These are phyloP conservation scores for Branchinecta lindahli DNA, from an alignment of 1,140 invertebrate species.

Conservation along the genomic window DNA sequence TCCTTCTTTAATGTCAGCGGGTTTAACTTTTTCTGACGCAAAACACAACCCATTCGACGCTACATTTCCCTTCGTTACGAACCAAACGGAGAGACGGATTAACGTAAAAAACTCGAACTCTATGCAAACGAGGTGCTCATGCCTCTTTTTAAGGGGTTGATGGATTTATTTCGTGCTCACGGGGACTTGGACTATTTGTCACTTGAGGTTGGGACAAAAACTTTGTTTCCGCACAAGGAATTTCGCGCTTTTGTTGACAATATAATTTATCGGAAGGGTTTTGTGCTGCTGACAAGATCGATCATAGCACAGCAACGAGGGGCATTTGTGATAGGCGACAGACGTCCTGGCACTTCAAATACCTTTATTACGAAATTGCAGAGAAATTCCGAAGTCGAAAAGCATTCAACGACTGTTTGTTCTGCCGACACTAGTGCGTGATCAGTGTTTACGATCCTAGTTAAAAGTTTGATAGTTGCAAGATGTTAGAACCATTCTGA, in stretches of 20 bases:
- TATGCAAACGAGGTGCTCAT: background rate
- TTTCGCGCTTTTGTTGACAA: conserved; percentile 2
- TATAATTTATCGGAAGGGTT: conserved; percentile 9
- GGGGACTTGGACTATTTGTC: conserved; percentile 2
- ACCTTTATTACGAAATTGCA: no score
- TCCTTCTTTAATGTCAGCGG: no score
- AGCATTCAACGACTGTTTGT: no score
- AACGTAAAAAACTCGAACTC: background rate
- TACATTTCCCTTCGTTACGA: background rate
- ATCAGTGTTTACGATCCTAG: no score
- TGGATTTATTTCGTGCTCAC: conserved; percentile 6
- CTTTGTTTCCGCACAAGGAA: background rate
- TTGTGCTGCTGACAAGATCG: background rate
- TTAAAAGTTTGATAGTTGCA: no score
- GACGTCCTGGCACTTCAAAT: no score
- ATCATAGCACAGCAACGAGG: background rate
- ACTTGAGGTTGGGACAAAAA: background rate
- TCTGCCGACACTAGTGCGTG: no score
- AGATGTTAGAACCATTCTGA: no score
- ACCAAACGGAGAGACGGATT: background rate
- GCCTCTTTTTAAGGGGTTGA: background rate
- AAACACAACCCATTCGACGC: background rate
- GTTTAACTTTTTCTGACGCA: no score
- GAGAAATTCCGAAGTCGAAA: no score
- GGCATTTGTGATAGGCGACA: no score